phyloP scores from a whole-genome alignment of 2,888 invertebrate species.

The Apoderus coryli region DNA sequence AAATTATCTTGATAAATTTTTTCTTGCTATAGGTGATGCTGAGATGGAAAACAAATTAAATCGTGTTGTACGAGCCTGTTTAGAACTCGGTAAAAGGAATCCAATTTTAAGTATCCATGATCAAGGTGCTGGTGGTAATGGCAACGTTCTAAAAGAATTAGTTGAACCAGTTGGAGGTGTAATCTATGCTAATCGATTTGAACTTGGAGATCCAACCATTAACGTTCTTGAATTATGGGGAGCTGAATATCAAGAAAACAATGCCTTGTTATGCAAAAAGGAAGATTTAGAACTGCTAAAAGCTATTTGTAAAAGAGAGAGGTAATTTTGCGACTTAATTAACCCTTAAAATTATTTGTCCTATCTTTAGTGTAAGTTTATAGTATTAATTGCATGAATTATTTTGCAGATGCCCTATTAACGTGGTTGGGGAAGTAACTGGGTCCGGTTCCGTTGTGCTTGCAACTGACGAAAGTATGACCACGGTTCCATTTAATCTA shows the following conservation, averaged over 20 bases:
- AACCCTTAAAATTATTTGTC: too few relatives aligned
- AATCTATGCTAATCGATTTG: slow-evolving; percentile 73
- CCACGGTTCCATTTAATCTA: slow-evolving; percentile 67
- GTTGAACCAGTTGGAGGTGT: slow-evolving; percentile 91
- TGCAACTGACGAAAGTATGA: slow-evolving; percentile 50
- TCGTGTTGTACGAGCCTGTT: slow-evolving; percentile 80
- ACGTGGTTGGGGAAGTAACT: slow-evolving; percentile 85
- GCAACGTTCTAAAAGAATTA: slow-evolving; percentile 93
- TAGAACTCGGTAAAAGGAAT: slow-evolving; percentile 67
- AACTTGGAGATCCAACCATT: slow-evolving; percentile 88
- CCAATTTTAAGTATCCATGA: slow-evolving; percentile 95
- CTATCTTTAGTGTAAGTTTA: not conserved
- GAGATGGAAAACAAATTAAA: slow-evolving; percentile 99
- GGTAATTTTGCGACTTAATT: too few relatives aligned
- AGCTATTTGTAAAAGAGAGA: slow-evolving; percentile 69
- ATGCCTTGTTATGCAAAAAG: slow-evolving; percentile 70
- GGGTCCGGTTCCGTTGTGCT: slow-evolving; percentile 56
- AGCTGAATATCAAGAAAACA: slow-evolving; percentile 94
- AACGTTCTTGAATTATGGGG: slow-evolving; percentile 93
- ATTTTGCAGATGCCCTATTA: slow-evolving; percentile 49
- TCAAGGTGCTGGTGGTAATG: slow-evolving; percentile 98
- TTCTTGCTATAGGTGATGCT: slow-evolving; percentile 50
- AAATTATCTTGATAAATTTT: not conserved
- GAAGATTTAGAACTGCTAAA: slow-evolving; percentile 48
- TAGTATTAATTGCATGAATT: too few relatives aligned